phyloP scores from a whole-genome alignment of 2,888 invertebrate genomes.

The Chirona hameri region DNA sequence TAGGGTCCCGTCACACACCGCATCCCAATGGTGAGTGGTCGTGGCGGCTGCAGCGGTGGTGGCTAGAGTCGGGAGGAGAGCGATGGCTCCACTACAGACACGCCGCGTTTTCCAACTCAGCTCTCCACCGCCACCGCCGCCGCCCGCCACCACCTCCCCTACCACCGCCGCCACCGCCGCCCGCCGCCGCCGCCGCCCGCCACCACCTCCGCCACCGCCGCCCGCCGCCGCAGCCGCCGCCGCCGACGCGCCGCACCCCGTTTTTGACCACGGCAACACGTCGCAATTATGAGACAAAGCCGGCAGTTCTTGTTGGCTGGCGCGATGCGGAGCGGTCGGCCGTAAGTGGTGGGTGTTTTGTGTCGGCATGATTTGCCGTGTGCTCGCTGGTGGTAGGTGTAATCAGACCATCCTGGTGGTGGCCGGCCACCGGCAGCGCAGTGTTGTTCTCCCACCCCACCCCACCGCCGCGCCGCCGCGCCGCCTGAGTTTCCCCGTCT shows the following conservation, averaged over 20 bases:
- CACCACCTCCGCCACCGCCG: too few relatives aligned
- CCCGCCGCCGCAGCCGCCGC: not conserved
- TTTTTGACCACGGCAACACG: not conserved
- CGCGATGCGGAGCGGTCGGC: not conserved
- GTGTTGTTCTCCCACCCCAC: conserved; percentile 6
- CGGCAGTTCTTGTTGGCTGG: not conserved
- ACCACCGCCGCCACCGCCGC: too few relatives aligned
- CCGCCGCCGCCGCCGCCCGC: not conserved
- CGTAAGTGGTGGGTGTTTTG: conserved; percentile 5
- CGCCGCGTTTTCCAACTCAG: too few relatives aligned
- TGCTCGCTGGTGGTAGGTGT: not conserved
- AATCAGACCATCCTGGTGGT: not conserved
- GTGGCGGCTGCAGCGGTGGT: not conserved
- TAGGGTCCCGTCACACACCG: conserved; percentile 4
- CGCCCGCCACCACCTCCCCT: not conserved
- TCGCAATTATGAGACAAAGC: not conserved
- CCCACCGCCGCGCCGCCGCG: too few relatives aligned
- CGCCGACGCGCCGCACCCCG: not conserved
- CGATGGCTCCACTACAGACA: too few relatives aligned
- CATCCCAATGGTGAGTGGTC: not conserved
- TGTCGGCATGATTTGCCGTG: not conserved
- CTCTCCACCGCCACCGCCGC: too few relatives aligned
- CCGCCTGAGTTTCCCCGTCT: not conserved
- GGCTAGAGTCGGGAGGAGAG: too few relatives aligned
- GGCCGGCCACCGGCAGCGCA: not conserved